Base-by-base conservation (phyloP, 2,113 vertebrate species). In the Salminus brasiliensis region DNA sequence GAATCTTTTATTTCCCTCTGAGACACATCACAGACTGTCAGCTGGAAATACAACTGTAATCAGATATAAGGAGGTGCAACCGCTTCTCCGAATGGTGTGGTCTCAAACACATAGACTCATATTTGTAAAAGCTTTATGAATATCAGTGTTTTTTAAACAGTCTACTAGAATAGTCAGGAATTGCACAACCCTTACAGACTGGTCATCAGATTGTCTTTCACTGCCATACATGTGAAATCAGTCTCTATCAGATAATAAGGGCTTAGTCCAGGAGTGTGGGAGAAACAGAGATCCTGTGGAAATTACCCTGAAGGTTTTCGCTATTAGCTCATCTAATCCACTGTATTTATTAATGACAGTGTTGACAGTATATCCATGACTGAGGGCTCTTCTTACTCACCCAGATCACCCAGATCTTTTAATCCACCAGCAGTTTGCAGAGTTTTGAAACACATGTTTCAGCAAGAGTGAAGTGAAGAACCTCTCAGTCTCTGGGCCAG, bases 1-100 rank as follows among this genome's bases (percentile, higher is more conserved):
- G 83, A 88, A 91, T 91, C 87, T 89, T 91, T 89, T 73, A 87
- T 90, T 88, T 85, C 80, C 86, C 88, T 87, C 80, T 30, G 79
- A 84, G 88, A 83, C 45, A 45, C 83, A 79, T 65, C 67, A 2
- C 85, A 83, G 85, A 81, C 86, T 83, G 78, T 76, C 80, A 70
- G 85, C 63, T 71, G 85, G 84, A 82, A 79, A 71, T 79, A 81
- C 36, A 7, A 65, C 63, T 53, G 66, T 90, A 91, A 88, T 86
- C 87, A 90, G 82, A 84, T 68, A 74, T 86, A 90, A 90, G 87
- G 85, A 91, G 85, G 72, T 87, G 81, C 88, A 89, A 90, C 90
- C 85, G 87, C 80, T 83, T 88, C 78, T 78, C 78, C 62, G n/a
- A 77, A 85, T 45, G 8, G 4, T 45, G 9, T 45, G 43, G 4